These are phyloP conservation scores for Mobula hypostoma DNA, from an alignment of 2,113 vertebrate genomes.

Conservation along the genomic window DNA sequence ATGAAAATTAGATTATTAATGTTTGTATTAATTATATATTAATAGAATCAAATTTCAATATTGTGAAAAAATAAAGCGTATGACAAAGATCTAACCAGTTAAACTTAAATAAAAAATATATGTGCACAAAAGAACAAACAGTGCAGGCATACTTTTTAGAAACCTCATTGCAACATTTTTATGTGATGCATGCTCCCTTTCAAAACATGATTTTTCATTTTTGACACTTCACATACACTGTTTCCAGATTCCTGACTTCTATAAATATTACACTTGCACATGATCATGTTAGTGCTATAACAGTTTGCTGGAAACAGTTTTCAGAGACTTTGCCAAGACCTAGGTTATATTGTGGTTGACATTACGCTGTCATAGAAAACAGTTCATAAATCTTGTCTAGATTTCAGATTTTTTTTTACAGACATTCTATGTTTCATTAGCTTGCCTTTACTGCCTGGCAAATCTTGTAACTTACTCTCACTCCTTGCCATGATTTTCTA, in stretches of 20 bases:
- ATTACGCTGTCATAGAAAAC: constrained; percentile 32
- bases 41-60: background rate
- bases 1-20: background rate
- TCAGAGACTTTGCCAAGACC: constrained; percentile 26
- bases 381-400: constrained; percentile 31
- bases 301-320: constrained; percentile 17
- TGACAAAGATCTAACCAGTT: background rate
- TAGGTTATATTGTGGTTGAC: constrained; percentile 35
- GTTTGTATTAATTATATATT: background rate
- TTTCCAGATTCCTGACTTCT: constrained; percentile 33
- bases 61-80: background rate
- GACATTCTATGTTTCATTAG: constrained; percentile 19
- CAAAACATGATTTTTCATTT: constrained; percentile 37
- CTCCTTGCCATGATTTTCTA: background rate
- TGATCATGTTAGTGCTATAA: constrained; percentile 34
- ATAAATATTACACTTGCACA: constrained; percentile 29
- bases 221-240: constrained; percentile 29
- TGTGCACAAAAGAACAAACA: background rate
- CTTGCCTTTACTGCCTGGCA: constrained; percentile 15
- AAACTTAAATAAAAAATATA: background rate
- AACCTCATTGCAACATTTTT: constrained; percentile 21
- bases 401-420: constrained; percentile 17
- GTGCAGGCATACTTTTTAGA: constrained; percentile 10
- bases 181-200: constrained; percentile 33
- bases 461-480: constrained; percentile 19